A percentile compares a stretch with the other conserved stretches of the same genome.
phyloP scores from a whole-genome alignment of 2,113 vertebrate species.

The Amblyornis subalaris region DNA sequence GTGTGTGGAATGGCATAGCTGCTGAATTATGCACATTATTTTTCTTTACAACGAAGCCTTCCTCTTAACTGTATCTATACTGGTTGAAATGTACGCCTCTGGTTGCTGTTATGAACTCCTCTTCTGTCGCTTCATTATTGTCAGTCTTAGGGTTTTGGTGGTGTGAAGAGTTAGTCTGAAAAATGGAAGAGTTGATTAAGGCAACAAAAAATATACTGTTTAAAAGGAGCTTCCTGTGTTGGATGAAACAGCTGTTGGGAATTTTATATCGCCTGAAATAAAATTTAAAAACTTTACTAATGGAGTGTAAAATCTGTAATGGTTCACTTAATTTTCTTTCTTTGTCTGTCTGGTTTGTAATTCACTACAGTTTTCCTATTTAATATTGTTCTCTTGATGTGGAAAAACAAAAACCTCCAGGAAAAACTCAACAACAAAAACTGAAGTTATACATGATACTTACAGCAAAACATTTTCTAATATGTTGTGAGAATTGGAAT shows the following conservation, averaged over 20 bases:
- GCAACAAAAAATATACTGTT: background rate
- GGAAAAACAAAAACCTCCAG: background rate
- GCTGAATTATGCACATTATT: slow-evolving; percentile 59
- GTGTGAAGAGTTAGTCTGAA: background rate
- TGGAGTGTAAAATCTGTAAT: background rate
- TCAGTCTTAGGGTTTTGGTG: background rate
- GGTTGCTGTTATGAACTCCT: background rate
- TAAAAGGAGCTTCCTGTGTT: background rate
- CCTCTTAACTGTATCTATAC: slow-evolving; percentile 12
- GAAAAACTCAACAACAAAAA: background rate
- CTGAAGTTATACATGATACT: background rate
- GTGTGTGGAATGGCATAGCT: slow-evolving; percentile 39
- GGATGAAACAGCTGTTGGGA: background rate
- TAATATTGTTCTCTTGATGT: slow-evolving; percentile 20
- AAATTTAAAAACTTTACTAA: background rate
- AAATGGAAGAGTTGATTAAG: background rate
- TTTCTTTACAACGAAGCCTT: background rate
- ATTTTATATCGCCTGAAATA: background rate
- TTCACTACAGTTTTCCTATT: background rate
- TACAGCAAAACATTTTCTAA: background rate
- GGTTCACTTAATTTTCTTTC: background rate
- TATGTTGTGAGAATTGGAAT: background rate
- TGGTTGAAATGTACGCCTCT: background rate
- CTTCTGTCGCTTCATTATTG: background rate
- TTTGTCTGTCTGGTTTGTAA: background rate